A percentile compares a stretch with the other conserved stretches of the same genome.
Evolutionary conservation across 2,888 invertebrate genomes (phyloP).

Genomic region (Xanthia icteritia): DNA sequence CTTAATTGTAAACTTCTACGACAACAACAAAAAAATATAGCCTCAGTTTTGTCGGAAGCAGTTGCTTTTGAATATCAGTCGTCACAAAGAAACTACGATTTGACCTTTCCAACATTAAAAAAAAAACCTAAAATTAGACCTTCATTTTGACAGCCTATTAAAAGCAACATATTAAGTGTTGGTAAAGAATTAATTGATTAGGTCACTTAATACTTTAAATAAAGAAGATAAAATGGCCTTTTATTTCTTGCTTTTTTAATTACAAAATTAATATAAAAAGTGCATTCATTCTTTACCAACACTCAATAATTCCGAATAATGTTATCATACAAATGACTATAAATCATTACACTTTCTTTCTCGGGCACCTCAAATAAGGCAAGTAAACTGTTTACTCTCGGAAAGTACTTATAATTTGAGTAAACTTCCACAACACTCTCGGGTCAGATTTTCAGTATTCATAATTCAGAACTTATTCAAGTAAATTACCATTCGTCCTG

Average conservation of each 20-base stretch:
- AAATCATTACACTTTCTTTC: conserved; percentile 43
- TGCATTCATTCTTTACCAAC: neutral
- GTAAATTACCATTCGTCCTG: conserved; percentile 62
- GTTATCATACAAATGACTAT: conserved; percentile 15
- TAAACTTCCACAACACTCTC: conserved; percentile 51
- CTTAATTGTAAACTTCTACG: neutral
- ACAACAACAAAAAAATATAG: neutral
- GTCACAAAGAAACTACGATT: neutral
- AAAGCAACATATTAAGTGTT: neutral
- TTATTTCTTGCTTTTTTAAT: too few relatives aligned
- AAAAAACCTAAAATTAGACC: neutral
- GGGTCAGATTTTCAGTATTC: conserved; percentile 66
- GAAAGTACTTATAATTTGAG: conserved; percentile 50
- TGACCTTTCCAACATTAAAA: neutral
- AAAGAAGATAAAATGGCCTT: too few relatives aligned
- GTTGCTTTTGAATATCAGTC: neutral
- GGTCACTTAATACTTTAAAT: neutral
- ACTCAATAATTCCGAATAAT: neutral
- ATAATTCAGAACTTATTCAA: conserved; percentile 66
- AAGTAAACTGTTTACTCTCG: conserved; percentile 56
- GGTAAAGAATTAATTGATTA: neutral
- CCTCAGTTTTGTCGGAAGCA: too few relatives aligned
- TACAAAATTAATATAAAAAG: too few relatives aligned
- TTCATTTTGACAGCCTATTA: neutral
- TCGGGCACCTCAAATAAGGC: conserved; percentile 42